Evolutionary conservation across 2,888 invertebrate species (phyloP).

Genomic region (Synanthedon tipuliformis): DNA sequence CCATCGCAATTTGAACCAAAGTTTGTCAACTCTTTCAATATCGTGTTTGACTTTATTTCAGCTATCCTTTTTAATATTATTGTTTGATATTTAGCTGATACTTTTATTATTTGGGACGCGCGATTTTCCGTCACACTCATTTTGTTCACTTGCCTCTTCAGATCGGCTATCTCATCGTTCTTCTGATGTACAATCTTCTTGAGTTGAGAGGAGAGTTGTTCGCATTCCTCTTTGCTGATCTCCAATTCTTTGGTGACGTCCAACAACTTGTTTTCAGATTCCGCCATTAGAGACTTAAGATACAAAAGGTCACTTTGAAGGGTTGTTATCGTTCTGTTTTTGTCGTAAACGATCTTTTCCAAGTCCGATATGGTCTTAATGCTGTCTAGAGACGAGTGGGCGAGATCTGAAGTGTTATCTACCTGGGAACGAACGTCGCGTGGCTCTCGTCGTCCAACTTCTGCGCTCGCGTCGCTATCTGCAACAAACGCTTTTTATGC

Average conservation of each 20-base stretch:
- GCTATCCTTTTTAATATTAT: slow-evolving; percentile 56
- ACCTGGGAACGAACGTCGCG: slow-evolving; percentile 40
- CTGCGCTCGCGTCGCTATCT: too few relatives aligned
- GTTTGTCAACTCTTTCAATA: slow-evolving; percentile 54
- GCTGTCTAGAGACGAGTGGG: slow-evolving; percentile 48
- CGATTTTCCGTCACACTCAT: slow-evolving; percentile 51
- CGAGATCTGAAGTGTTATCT: slow-evolving; percentile 44
- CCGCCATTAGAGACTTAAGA: slow-evolving; percentile 47
- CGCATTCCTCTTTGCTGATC: slow-evolving; percentile 41
- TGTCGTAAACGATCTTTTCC: slow-evolving; percentile 54
- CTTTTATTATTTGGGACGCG: slow-evolving; percentile 55
- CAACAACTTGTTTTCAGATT: slow-evolving; percentile 50
- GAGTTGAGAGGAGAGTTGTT: slow-evolving; percentile 46
- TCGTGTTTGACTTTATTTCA: slow-evolving; percentile 53
- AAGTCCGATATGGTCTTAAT: slow-evolving; percentile 53
- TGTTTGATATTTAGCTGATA: slow-evolving; percentile 58
- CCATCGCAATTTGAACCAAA: slow-evolving; percentile 39
- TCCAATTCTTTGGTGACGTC: slow-evolving; percentile 51
- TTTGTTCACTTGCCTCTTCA: slow-evolving; percentile 50
- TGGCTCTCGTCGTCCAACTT: slow-evolving; percentile 14
- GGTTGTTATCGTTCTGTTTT: slow-evolving; percentile 49
- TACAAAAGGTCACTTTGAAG: slow-evolving; percentile 49
- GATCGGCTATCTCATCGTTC: slow-evolving; percentile 54
- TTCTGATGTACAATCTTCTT: slow-evolving; percentile 55
- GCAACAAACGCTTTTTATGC: too few relatives aligned